These are phyloP conservation scores for Lepas anatifera DNA, from an alignment of 2,888 invertebrate genomes.

Conservation along the genomic window DNA sequence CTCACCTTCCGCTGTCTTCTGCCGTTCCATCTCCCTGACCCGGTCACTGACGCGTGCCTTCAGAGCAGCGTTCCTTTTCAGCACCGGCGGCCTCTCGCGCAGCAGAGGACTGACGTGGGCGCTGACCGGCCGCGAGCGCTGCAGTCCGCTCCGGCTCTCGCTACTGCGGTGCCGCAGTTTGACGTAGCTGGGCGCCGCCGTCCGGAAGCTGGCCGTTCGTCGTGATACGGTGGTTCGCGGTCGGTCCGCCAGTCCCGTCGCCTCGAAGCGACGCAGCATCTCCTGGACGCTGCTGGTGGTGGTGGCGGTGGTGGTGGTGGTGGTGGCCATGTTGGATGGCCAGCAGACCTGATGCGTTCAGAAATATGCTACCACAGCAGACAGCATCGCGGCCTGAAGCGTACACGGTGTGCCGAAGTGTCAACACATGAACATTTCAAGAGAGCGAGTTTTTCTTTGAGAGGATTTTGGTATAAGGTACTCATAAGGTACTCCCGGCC, in stretches of 20 bases:
- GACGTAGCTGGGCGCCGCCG: not conserved
- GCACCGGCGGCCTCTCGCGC: slow-evolving; percentile 1
- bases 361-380: too few species aligned
- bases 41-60: slow-evolving; percentile 5
- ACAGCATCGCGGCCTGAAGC: too few species aligned
- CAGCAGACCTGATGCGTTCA: too few species aligned
- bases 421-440: too few species aligned
- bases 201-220: slow-evolving; percentile 1
- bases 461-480: too few species aligned
- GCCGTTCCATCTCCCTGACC: not conserved
- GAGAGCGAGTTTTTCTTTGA: too few species aligned
- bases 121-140: not conserved
- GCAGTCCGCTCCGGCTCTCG: not conserved
- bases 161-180: not conserved
- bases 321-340: not conserved
- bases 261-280: not conserved
- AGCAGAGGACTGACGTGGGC: slow-evolving; percentile 3
- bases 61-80: not conserved
- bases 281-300: not conserved
- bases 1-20: not conserved
- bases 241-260: not conserved
- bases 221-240: not conserved
- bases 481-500: too few species aligned
- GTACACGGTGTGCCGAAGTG: too few species aligned
- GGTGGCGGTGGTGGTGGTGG: not conserved